Evolutionary conservation across 2,888 invertebrate genomes (phyloP), one percentile per base, ranked within the genome.

Genomic region (Melanostoma mellinum): DNA sequence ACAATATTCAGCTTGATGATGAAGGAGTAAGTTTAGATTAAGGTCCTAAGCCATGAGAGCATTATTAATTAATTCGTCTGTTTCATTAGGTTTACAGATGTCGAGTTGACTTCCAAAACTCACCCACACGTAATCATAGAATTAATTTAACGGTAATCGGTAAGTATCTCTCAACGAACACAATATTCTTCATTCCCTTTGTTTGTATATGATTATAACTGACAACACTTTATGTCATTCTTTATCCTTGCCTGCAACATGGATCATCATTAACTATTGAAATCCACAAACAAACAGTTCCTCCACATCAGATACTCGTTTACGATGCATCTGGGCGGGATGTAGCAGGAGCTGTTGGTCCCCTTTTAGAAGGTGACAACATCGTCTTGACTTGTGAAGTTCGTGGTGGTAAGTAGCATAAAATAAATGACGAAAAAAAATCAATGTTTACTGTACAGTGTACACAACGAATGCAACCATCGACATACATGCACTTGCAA

Each of bases 71-170:
- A 3, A 20, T 33, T 10, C 6, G 44, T 63, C 1, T 60, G 20
- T 10, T 52, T 67, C 77, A 85, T 79, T 87, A 91, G 91, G 91
- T 94, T 75, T 97, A 97, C 92, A 93, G 97, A 87, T 97, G 97
- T 91, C 93, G 97, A 85, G 97, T 97, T 40, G 97, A 97, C 92
- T 97, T 97, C 91, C 95, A 95, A 88, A 96, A 96, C 89, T 96
- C 97, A 6, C 97, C 97, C 38, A 97, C 97, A 9, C 94, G 97
- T 88, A 97, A 96, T 91, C 96, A 96, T 91, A 95, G 96, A 89
- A 96, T 97, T 90, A 95, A 96, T 90, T 94, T 97, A 87, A 96
- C 96, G 88, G 97, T 97, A 88, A 96, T 97, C 90, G 97, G 97
- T 97, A 92, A 95, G 95, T 93, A 93, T 61, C 48, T 32, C 48